Percentiles rank a stretch among this genome's conserved stretches.
phyloP scores from a whole-genome alignment of 1,140 invertebrate genomes.

The Melanaphis sacchari region DNA sequence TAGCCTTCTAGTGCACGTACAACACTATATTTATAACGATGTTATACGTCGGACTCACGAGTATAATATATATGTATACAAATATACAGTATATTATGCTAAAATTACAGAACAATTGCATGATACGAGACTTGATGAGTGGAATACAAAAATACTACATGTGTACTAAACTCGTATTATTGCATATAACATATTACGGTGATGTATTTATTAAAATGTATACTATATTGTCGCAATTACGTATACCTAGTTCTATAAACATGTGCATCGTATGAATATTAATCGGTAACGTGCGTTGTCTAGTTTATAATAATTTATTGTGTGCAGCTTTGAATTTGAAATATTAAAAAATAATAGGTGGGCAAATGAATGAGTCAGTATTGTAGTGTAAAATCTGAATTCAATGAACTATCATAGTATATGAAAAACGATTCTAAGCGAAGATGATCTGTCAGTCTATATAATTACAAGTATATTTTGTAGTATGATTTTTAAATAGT shows the following conservation, averaged over 20 bases:
- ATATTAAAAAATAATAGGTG: background rate
- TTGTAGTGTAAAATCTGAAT: too few species aligned
- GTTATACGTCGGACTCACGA: background rate
- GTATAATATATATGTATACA: background rate
- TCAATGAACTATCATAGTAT: too few species aligned
- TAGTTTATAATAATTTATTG: background rate
- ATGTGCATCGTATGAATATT: background rate
- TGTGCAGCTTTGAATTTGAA: background rate
- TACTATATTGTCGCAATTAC: background rate
- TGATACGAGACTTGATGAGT: background rate
- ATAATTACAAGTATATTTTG: too few species aligned
- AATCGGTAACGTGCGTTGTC: background rate
- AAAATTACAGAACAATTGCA: background rate
- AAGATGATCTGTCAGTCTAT: too few species aligned
- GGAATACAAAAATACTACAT: constrained; percentile 10
- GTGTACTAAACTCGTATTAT: background rate
- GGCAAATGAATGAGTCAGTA: too few species aligned
- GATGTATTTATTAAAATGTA: background rate
- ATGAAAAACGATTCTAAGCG: too few species aligned
- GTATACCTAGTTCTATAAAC: background rate
- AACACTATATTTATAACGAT: constrained; percentile 7
- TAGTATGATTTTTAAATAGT: too few species aligned
- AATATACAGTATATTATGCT: background rate
- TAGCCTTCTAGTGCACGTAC: background rate
- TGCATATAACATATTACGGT: background rate